phyloP scores from a whole-genome alignment of 2,888 invertebrate species.

The Polyommatus icarus region DNA sequence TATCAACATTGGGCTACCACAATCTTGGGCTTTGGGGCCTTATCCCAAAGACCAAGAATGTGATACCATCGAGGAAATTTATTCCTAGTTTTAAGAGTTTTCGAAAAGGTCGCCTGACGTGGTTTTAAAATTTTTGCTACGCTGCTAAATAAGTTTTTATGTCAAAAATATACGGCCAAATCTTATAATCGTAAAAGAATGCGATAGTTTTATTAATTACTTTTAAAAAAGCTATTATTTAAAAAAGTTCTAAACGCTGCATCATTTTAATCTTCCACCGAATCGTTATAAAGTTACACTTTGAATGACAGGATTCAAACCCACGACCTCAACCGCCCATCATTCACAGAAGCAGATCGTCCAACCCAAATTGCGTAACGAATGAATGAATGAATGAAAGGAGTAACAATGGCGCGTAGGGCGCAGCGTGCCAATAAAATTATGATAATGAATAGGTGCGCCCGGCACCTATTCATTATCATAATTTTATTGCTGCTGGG shows the following conservation, averaged over 20 bases:
- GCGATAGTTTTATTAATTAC: too few species aligned
- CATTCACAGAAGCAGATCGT: background rate
- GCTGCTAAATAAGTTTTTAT: too few species aligned
- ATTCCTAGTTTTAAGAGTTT: too few species aligned
- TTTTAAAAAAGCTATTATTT: too few species aligned
- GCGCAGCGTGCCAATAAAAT: constrained; percentile 32
- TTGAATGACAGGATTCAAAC: background rate
- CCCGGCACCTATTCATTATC: background rate
- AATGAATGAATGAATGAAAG: constrained; percentile 27
- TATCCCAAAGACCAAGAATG: too few species aligned
- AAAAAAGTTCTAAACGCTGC: too few species aligned
- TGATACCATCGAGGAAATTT: too few species aligned
- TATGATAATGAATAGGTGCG: too few species aligned
- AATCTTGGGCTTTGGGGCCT: background rate
- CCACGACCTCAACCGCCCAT: background rate
- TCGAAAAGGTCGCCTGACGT: too few species aligned
- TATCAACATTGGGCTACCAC: background rate
- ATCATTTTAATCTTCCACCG: background rate
- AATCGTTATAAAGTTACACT: background rate
- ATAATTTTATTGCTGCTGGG: background rate
- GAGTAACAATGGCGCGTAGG: constrained; percentile 23
- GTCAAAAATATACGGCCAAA: too few species aligned
- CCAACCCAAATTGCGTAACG: constrained; percentile 16
- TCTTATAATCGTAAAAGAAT: too few species aligned
- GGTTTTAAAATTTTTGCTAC: too few species aligned